Percentiles rank a stretch among this genome's conserved stretches.
These are phyloP conservation scores for Meriones unguiculatus DNA, from an alignment of 2,113 vertebrate genomes.

Conservation along the genomic window DNA sequence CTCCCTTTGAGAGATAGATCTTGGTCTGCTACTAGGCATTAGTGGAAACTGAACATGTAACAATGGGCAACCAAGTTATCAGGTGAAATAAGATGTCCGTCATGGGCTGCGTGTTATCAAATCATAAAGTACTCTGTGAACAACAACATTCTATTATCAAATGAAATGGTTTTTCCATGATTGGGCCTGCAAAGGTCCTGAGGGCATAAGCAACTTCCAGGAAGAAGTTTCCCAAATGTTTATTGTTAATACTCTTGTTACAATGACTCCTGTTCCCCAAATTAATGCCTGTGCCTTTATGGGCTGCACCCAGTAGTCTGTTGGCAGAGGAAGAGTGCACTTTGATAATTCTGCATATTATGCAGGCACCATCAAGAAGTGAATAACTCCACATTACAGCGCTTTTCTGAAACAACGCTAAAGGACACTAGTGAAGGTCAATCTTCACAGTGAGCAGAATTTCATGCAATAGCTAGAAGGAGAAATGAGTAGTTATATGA, in stretches of 20 bases:
- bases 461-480: not conserved
- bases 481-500: not conserved
- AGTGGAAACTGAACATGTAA: not conserved
- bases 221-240: not conserved
- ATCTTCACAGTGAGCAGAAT: not conserved
- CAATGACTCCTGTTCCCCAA: not conserved
- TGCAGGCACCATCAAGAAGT: not conserved
- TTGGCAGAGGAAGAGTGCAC: not conserved
- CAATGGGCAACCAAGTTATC: not conserved
- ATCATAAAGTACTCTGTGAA: not conserved
- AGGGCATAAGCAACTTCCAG: not conserved
- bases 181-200: not conserved
- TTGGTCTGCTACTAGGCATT: not conserved
- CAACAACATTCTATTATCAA: not conserved
- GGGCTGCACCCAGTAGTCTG: not conserved
- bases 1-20: not conserved
- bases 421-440: not conserved
- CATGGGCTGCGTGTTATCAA: not conserved
- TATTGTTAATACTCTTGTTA: not conserved
- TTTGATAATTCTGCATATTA: not conserved
- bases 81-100: not conserved
- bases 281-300: not conserved
- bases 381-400: not conserved
- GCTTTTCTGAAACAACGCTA: not conserved
- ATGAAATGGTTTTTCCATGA: not conserved